A percentile compares a stretch with the other conserved stretches of the same genome.
phyloP scores from a whole-genome alignment of 2,113 vertebrate species.

The Psephotus haematonotus region DNA sequence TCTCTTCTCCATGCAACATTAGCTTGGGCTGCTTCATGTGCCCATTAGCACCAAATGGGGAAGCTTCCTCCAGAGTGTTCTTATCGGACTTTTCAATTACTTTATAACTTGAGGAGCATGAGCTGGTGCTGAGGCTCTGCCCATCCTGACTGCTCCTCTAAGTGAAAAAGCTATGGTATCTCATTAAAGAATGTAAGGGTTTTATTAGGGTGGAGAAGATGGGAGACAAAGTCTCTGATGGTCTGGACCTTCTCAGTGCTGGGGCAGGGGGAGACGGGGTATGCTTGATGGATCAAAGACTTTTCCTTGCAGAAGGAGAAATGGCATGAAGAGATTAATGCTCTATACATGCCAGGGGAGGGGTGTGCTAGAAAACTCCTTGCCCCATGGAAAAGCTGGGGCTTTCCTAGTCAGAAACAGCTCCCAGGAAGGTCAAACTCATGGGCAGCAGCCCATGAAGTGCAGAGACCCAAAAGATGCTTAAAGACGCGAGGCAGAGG shows the following conservation, averaged over 20 bases:
- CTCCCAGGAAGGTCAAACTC: not conserved
- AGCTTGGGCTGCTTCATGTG: not conserved
- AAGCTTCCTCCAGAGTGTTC: slow-evolving; percentile 61
- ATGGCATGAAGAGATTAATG: not conserved
- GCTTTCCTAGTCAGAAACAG: not conserved
- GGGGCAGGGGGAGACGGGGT: not conserved
- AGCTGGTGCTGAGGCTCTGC: not conserved
- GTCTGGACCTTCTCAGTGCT: not conserved
- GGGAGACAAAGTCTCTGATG: not conserved
- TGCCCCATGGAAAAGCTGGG: rapidly evolving
- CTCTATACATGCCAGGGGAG: not conserved
- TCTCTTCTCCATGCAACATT: slow-evolving; percentile 55
- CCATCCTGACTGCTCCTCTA: not conserved
- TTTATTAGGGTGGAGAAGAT: not conserved
- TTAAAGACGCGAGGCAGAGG: not conserved
- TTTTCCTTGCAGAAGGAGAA: not conserved
- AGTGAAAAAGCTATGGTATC: not conserved
- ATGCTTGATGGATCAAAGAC: not conserved
- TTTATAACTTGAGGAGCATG: slow-evolving; percentile 41
- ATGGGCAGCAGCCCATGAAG: not conserved
- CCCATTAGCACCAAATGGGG: slow-evolving; percentile 37
- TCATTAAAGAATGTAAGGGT: not conserved
- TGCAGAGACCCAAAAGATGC: rapidly evolving
- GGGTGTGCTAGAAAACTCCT: not conserved
- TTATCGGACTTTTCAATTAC: slow-evolving; percentile 68